Conservation (phyloP, 2,888 invertebrate genomes). For the Craniophora ligustri region DNA sequence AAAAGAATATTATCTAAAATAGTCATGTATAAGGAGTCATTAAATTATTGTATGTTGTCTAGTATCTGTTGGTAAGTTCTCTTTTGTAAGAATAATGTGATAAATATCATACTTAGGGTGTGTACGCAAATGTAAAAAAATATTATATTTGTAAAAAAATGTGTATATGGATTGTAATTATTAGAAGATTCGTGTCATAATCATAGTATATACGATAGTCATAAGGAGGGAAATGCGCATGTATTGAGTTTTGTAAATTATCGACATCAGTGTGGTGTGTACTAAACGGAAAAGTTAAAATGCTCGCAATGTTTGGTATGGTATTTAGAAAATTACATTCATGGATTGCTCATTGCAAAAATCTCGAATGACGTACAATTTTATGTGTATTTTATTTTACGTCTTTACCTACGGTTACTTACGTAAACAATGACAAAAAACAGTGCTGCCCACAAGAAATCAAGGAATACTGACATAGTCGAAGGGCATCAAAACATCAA, state of each 20-base stretch:
- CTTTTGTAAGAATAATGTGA: constrained; percentile 76
- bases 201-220: constrained; percentile 58
- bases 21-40: constrained; percentile 79
- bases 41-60: constrained; percentile 81
- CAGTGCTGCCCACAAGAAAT: no score
- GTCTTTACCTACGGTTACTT: no score
- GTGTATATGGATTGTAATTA: constrained; percentile 74
- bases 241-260: constrained; percentile 19
- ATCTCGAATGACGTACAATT: no score
- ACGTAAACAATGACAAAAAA: no score
- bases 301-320: no score
- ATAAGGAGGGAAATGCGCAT: constrained; percentile 40
- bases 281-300: no score
- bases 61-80: constrained; percentile 70
- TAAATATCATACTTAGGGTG: constrained; percentile 72
- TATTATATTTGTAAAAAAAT: constrained; percentile 60
- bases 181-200: constrained; percentile 71
- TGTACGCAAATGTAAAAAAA: constrained; percentile 71
- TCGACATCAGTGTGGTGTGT: constrained; percentile 4
- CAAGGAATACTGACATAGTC: no score
- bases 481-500: no score
- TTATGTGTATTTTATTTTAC: no score
- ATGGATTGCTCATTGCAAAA: no score
- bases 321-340: no score
- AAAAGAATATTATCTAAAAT: constrained; percentile 54